Evolutionary conservation across 2,113 vertebrate species (phyloP).

Genomic region (Piaya cayana): DNA sequence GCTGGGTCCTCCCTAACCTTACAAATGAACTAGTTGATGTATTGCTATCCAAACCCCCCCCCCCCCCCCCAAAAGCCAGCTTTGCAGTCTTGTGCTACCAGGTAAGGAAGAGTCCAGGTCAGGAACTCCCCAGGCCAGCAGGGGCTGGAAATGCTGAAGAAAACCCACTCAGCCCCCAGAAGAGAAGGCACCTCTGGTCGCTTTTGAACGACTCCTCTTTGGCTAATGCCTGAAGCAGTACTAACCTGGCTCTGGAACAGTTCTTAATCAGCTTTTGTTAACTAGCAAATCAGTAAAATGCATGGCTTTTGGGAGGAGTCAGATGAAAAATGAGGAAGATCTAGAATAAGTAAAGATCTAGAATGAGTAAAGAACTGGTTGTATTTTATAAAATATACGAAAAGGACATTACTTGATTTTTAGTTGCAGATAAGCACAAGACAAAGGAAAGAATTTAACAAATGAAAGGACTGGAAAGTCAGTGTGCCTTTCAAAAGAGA

Average conservation of each 20-base stretch:
- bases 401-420: background rate
- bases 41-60: conserved; percentile 16
- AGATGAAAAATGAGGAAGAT: background rate
- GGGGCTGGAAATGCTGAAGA: conserved; percentile 54
- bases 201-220: conserved; percentile 69
- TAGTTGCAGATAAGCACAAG: conserved; percentile 10
- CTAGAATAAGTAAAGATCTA: background rate
- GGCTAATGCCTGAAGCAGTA: conserved; percentile 68
- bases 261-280: conserved; percentile 6
- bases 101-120: conserved; percentile 26
- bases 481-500: background rate
- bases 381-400: background rate
- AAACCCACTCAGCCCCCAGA: conserved; percentile 55
- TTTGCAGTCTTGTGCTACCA: conserved; percentile 43
- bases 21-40: background rate
- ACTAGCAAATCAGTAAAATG: conserved; percentile 6
- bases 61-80: background rate
- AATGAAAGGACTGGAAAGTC: background rate
- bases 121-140: conserved; percentile 49
- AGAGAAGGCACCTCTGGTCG: conserved; percentile 74
- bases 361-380: background rate
- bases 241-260: conserved; percentile 27
- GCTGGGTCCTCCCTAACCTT: conserved; percentile 27
- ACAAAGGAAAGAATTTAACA: conserved; percentile 11
- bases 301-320: conserved; percentile 8